Conservation (phyloP, 2,888 invertebrate species). For the Anoplius nigerrimus region DNA sequence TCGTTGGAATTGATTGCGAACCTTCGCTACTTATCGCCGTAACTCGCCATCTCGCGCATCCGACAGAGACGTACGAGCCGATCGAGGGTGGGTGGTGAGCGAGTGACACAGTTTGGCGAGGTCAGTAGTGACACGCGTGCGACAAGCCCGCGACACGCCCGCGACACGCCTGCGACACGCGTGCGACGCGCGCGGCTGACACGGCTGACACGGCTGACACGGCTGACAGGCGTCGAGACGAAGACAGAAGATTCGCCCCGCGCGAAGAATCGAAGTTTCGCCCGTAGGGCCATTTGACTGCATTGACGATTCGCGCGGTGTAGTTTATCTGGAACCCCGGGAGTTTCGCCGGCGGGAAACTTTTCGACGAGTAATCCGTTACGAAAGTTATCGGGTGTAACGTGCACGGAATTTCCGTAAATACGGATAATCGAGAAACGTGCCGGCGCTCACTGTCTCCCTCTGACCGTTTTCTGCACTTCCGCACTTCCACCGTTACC, state of each 20-base stretch:
- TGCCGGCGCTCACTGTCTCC: slow-evolving; percentile 42
- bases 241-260: not conserved
- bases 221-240: too few relatives aligned
- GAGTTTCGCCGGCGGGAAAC: slow-evolving; percentile 47
- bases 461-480: slow-evolving; percentile 26
- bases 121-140: too few relatives aligned
- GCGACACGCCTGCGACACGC: too few relatives aligned
- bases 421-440: slow-evolving; percentile 63
- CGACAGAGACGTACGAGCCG: too few relatives aligned
- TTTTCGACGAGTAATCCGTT: slow-evolving; percentile 62
- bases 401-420: slow-evolving; percentile 65
- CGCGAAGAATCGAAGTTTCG: not conserved
- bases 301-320: slow-evolving; percentile 55
- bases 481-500: not conserved
- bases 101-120: too few relatives aligned
- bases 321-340: slow-evolving; percentile 51
- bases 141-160: too few relatives aligned
- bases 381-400: slow-evolving; percentile 66
- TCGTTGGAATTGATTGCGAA: too few relatives aligned
- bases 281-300: slow-evolving; percentile 48
- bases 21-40: too few relatives aligned
- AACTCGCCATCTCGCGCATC: too few relatives aligned
- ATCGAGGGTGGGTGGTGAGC: too few relatives aligned
- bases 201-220: too few relatives aligned
- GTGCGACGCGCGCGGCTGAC: too few relatives aligned